These are phyloP conservation scores for Nesidiocoris tenuis DNA, from an alignment of 2,888 invertebrate species.

Conservation along the genomic window DNA sequence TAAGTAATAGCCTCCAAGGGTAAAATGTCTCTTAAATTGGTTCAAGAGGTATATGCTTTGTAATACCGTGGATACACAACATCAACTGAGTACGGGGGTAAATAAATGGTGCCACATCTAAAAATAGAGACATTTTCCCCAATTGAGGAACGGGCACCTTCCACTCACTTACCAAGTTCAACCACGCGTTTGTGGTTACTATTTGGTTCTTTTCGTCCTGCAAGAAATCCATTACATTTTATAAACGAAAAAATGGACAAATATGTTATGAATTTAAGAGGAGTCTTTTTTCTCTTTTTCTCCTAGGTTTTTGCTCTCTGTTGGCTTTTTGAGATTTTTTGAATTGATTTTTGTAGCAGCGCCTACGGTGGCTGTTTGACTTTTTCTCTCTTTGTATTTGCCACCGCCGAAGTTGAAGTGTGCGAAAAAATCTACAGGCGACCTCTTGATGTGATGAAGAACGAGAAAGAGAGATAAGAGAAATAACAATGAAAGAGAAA, in stretches of 20 bases:
- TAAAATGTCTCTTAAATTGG: conserved; percentile 48
- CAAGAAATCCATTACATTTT: conserved; percentile 51
- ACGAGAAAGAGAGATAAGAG: neutral
- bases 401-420: conserved; percentile 24
- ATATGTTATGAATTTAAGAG: conserved; percentile 23
- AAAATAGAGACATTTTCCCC: conserved; percentile 45
- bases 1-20: conserved; percentile 48
- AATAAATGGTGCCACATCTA: conserved; percentile 47
- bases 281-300: conserved; percentile 18
- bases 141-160: conserved; percentile 44
- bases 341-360: conserved; percentile 10
- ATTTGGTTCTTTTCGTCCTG: conserved; percentile 65
- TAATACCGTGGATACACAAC: conserved; percentile 45
- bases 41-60: conserved; percentile 45
- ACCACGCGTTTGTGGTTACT: conserved; percentile 62
- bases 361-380: conserved; percentile 11
- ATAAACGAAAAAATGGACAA: conserved; percentile 39
- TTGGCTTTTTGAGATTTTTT: neutral
- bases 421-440: conserved; percentile 9
- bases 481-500: neutral
- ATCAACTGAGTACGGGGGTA: conserved; percentile 46
- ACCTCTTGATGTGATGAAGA: neutral
- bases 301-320: neutral
- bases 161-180: conserved; percentile 58
- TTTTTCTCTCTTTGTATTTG: conserved; percentile 7